Conservation (phyloP, 2,888 invertebrate genomes). For the Microdon myrmicae region DNA sequence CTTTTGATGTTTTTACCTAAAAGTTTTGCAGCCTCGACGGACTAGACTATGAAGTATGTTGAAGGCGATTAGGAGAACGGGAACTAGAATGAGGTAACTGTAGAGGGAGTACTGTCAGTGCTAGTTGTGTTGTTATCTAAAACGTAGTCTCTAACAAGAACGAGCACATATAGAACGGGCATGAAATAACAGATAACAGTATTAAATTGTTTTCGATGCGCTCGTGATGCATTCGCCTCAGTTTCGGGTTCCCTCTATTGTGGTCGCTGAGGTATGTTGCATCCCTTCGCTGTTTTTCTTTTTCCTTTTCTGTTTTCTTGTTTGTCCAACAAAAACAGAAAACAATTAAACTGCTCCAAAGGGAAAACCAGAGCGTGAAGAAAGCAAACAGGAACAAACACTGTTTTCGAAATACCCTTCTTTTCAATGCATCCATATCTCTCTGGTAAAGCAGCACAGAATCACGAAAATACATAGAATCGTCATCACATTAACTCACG, state of each 20-base stretch:
- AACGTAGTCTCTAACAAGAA: constrained; percentile 10
- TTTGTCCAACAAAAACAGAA: neutral
- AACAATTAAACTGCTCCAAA: constrained; percentile 12
- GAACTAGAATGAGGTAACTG: no score
- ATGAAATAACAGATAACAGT: constrained; percentile 11
- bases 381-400: no score
- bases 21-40: constrained; percentile 20
- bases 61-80: neutral
- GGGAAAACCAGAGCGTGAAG: no score
- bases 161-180: constrained; percentile 1
- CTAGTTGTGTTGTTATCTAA: neutral
- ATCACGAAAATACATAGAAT: no score
- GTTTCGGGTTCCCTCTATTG: neutral
- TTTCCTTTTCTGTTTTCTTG: no score
- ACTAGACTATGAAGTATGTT: constrained; percentile 3
- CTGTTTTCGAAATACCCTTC: no score
- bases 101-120: no score
- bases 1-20: constrained; percentile 32
- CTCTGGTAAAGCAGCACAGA: no score
- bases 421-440: no score
- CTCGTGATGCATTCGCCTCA: constrained; percentile 17
- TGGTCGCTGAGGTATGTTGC: constrained; percentile 4
- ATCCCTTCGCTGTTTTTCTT: neutral
- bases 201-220: constrained; percentile 38
- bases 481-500: no score